Evolutionary conservation across 2,113 vertebrate genomes (phyloP), one percentile per base, ranked within the genome.

Genomic region (Pogonocichla stellata): DNA sequence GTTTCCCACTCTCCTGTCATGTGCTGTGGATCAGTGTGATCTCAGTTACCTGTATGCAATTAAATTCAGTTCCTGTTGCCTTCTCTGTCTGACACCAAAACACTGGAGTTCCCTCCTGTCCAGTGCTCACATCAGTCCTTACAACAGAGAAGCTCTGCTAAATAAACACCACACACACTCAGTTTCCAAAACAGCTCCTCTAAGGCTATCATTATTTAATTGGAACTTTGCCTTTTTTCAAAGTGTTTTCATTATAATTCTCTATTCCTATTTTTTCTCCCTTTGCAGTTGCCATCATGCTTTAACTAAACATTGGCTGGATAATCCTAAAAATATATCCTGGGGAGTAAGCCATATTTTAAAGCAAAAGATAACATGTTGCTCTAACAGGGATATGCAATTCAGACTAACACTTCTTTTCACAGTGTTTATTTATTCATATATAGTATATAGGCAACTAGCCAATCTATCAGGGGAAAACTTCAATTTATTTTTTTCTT

Each of bases 401-500:
- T 87, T 96, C 70, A 86, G 81, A 64, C 74, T 75, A 50, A n/a
- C 73, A 62, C 70, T 95, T 86, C n/a, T 92, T 93, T 95, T 92
- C 81, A 61, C 48, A 85, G 31, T 48, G 71, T 88, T 96, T 96
- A 86, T 88, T 64, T 69, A 77, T 71, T 82, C 53, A 67, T n/a
- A 48, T 64, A 85, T 92, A 77, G 88, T 92, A 87, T 80, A 28
- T 53, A 89, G 83, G 62, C 29, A 94, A 69, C 54, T 45, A 79
- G 58, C 45, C 62, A 82, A 84, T 95, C 57, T 88, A 92, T 87
- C 54, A 80, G 57, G 20, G 66, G 92, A 92, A 89, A 79, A 23
- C 85, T 77, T 89, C 75, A 24, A 65, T 91, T 94, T 97, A 81
- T 69, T 91, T 96, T 90, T 83, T 80, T 80, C 67, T 94, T 95